Evolutionary conservation across 2,797 vertebrate genomes (phyloP), one percentile per base, ranked within the genome.

Genomic region (Syngnathus rostellatus): DNA sequence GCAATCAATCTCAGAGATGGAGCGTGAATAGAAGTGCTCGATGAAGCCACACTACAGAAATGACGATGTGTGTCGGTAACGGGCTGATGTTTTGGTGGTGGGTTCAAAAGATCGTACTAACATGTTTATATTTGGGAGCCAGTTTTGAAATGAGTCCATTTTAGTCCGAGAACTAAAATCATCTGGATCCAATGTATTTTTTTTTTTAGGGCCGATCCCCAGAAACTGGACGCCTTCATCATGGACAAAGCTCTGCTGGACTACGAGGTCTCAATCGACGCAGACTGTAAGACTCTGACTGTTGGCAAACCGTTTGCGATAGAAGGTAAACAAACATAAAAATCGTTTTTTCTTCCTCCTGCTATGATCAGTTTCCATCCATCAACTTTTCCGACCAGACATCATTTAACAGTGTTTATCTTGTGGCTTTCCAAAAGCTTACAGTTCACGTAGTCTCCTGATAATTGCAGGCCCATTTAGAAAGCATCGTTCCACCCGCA

Each of bases 221-320:
- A 97, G 87, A 96, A 91, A 85, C 90, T 99, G 2, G 97, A 99
- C 66, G 96, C 97, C 45, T 98, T 99, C 86, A 98, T 99, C 83
- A 99, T 99, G 97, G 97, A 99, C 87, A 99, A 99, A 91, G 95
- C 96, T 37, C 93, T 99, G 73, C 82, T 99, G 88, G 97, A 99
- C 87, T 98, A 98, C 63, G 96, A 99, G 87, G 96, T 99, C 61
- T 99, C 96, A 62, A 95, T 98, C 83, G 96, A 99, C 85, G 94
- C 97, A 0, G 97, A 99, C 84, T 99, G 97, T 86, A 98, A 97
- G 86, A 94, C 95, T 64, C 86, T 98, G 41, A 98, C 95, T 0
- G 96, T 99, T 64, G 97, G 97, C 62, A 98, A 99, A 77, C 96
- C 96, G 3, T 99, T 99, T 88, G 97, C 97, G 71, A 99, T 99